Evolutionary conservation across 1,140 invertebrate species (phyloP), one percentile per base, ranked within the genome.

Genomic region (Drosophila lini): DNA sequence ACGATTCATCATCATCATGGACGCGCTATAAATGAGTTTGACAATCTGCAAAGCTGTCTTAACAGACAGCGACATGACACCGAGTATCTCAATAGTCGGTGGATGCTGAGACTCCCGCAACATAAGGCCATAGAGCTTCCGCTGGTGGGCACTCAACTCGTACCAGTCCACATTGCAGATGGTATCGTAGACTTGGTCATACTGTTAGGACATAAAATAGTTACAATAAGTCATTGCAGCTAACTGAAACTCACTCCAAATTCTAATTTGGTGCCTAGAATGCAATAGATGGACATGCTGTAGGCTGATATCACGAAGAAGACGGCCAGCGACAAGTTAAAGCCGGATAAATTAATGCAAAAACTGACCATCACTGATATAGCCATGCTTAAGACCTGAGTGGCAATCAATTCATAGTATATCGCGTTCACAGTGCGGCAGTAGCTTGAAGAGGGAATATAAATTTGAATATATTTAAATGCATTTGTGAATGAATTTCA

Each of bases 21-120:
- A 78, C 45, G 61, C 50, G 50, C 84, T 89, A 60, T 79, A 89
- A 70, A 90, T 85, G 19, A 89, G 77, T 68, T 89, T 89, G 48
- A 79, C 71, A 58, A 89, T 88, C 84, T 89, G 61, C 28, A 64
- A n/a, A 4, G 61, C 61, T 8, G 61, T 64, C 32, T 41, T 42
- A 11, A 61, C 61, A n/a, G 61, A 42, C 7, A 64, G 19, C n/a
- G 31, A 13, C 38, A 64, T 64, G 5, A 64, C 56, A 13, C 61
- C 61, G 2, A 64, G 61, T 16, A 64, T 61, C 19, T 3, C 38
- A 7, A 64, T 61, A 34, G 57, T 61, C 10, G 22, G 28, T 4
- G 61, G 61, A 62, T 60, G 32, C 57, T 64, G 61, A 10, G 61
- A n/a, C 41, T 61, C 61, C 22, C 19, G 28, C 15, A 64, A 5